phyloP scores from a whole-genome alignment of 2,888 invertebrate species.

The Pyrochroa serraticornis region DNA sequence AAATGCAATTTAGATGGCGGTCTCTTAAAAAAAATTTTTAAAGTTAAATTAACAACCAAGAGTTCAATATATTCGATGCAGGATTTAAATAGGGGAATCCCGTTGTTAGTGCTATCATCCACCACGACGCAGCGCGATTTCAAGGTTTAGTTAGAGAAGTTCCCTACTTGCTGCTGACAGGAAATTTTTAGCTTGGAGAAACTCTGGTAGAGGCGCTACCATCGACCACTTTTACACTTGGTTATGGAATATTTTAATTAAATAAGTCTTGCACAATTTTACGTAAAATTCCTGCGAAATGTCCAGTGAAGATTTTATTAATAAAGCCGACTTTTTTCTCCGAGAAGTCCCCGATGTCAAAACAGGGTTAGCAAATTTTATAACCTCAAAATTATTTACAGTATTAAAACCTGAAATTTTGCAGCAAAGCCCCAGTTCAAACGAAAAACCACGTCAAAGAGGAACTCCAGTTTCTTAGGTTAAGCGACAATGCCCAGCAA shows the following conservation, averaged over 20 bases:
- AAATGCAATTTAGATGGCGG: too few species aligned
- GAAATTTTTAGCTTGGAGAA: too few species aligned
- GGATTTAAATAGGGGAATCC: too few species aligned
- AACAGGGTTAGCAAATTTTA: constrained; percentile 59
- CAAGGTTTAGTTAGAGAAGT: too few species aligned
- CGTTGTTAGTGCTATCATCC: too few species aligned
- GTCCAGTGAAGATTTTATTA: constrained; percentile 51
- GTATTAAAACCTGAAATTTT: constrained; percentile 7
- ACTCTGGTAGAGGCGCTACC: not conserved
- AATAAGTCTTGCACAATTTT: constrained; percentile 10
- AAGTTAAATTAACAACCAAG: too few species aligned
- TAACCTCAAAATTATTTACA: constrained; percentile 26
- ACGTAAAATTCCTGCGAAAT: constrained; percentile 2
- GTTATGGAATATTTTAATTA: constrained; percentile 22
- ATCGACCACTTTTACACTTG: not conserved
- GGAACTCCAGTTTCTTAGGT: constrained; percentile 74
- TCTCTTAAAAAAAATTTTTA: too few species aligned
- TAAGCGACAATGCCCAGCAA: constrained; percentile 73
- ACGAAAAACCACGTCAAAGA: constrained; percentile 64
- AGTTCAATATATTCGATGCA: too few species aligned
- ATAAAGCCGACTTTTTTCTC: constrained; percentile 69
- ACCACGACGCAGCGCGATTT: too few species aligned
- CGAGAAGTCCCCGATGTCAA: constrained; percentile 67
- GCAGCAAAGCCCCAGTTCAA: constrained; percentile 19
- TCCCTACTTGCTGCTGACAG: too few species aligned